A percentile compares a stretch with the other conserved stretches of the same genome.
Conservation (phyloP, 2,888 invertebrate genomes). For the Cryptus viduatorius region DNA sequence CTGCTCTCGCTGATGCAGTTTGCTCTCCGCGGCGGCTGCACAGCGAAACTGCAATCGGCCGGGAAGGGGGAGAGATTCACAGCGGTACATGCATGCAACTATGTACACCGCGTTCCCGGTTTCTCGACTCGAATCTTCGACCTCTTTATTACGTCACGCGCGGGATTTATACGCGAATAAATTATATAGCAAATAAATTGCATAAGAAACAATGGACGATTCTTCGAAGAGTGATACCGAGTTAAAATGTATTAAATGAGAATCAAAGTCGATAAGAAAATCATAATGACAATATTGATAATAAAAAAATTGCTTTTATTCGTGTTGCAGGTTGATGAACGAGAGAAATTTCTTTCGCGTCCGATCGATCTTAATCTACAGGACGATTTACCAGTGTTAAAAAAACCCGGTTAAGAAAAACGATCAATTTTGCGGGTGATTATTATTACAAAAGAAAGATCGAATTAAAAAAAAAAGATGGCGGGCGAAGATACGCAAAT, state of each 20-base stretch:
- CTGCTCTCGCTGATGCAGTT: constrained; percentile 12
- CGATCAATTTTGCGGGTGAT: not conserved
- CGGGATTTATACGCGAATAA: not conserved
- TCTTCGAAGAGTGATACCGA: not conserved
- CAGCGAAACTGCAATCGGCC: not conserved
- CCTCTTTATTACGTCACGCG: constrained; percentile 19
- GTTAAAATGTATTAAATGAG: not conserved
- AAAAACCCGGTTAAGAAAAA: constrained; percentile 66
- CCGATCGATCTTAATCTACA: constrained; percentile 55
- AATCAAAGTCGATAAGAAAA: not conserved
- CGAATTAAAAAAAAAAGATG: constrained; percentile 70
- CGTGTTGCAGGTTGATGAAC: constrained; percentile 68
- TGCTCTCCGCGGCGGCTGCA: constrained; percentile 9
- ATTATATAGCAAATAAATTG: not conserved
- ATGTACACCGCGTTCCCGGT: not conserved
- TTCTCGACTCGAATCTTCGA: constrained; percentile 28
- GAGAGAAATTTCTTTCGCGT: constrained; percentile 53
- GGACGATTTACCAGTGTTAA: constrained; percentile 64
- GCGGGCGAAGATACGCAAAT: constrained; percentile 82
- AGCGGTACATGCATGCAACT: not conserved
- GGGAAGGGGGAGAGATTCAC: constrained; percentile 17
- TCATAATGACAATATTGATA: not conserved
- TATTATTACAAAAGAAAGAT: constrained; percentile 5
- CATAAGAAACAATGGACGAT: not conserved
- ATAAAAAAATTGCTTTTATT: not conserved